Evolutionary conservation across 64 coral and sea anemone species (phyloP), one percentile per base, ranked within the genome.

Genomic region (Dendronephthya gigantea): DNA sequence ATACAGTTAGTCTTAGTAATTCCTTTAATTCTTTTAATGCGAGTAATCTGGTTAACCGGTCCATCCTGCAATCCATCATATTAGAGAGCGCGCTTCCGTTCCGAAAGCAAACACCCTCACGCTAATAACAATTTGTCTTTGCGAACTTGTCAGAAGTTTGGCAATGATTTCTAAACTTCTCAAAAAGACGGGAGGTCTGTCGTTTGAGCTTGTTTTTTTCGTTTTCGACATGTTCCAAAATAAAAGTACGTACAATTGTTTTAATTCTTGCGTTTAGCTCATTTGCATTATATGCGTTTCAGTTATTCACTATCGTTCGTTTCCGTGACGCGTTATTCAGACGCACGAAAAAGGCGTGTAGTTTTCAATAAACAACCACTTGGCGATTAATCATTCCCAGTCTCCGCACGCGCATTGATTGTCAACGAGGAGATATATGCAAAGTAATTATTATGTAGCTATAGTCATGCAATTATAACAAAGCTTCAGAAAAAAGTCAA

Each of bases 21-120:
- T 39, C 72, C 72, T 79, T 79, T 79, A 79, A 79, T 79, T 79
- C 72, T 79, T 34, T 17, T 79, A 79, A 79, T 79, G 72, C 72
- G 72, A 28, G 30, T 79, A 79, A 79, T 79, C 72, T 79, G 36
- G 72, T 79, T 79, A 79, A 33, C 32, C 72, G 1, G 72, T 19
- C 16, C 36, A 79, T 79, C 72, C 72, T 79, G 72, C 72, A 79
- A 79, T 79, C 72, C 72, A 79, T 79, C 72, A 79, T 39, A 79
- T 14, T 79, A 0, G 36, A 79, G 32, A 36, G 36, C 30, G 72
- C 72, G 72, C 72, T 79, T 79, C 72, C 72, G 72, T 39, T 79
- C 30, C 32, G 32, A 34, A 36, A 39, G 72, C 72, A 33, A 79
- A 79, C 72, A 33, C 72, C 72, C 72, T 79, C 36, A 15, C 31